These are phyloP conservation scores for Pyrgilauda ruficollis DNA, from an alignment of 2,113 vertebrate species.

Conservation along the genomic window DNA sequence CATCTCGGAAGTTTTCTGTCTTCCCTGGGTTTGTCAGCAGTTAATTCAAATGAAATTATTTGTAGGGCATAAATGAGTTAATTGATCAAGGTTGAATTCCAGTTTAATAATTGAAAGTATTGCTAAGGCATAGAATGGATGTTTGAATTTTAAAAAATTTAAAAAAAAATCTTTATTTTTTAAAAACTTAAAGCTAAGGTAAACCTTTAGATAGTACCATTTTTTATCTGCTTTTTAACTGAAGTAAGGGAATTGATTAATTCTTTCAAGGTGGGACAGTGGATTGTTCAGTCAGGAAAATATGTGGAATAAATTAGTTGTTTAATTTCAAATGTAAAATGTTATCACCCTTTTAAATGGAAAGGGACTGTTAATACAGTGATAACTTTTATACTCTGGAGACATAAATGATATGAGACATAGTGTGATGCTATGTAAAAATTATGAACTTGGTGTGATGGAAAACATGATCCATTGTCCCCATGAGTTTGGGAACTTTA, in stretches of 20 bases:
- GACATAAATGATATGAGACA: background rate
- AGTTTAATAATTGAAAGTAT: background rate
- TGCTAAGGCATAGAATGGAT: background rate
- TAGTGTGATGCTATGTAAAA: background rate
- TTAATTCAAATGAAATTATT: background rate
- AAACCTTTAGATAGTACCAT: background rate
- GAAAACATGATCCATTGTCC: background rate
- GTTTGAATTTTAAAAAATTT: rapidly evolving
- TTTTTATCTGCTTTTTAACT: background rate
- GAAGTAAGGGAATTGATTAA: background rate
- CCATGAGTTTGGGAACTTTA: background rate
- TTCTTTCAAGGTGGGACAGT: background rate
- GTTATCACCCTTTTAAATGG: background rate
- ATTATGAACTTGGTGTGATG: background rate
- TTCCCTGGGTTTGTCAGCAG: background rate
- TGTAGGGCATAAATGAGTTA: background rate
- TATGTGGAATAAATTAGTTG: background rate
- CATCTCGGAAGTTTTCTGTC: background rate
- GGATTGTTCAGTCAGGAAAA: background rate
- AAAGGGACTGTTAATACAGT: background rate
- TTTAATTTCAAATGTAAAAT: background rate
- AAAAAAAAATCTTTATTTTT: background rate
- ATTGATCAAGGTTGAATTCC: background rate
- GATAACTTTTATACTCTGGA: background rate
- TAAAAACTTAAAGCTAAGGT: background rate